A percentile compares a stretch with the other conserved stretches of the same genome.
Evolutionary conservation across 2,797 vertebrate genomes (phyloP).

Genomic region (Cryptoprocta ferox): DNA sequence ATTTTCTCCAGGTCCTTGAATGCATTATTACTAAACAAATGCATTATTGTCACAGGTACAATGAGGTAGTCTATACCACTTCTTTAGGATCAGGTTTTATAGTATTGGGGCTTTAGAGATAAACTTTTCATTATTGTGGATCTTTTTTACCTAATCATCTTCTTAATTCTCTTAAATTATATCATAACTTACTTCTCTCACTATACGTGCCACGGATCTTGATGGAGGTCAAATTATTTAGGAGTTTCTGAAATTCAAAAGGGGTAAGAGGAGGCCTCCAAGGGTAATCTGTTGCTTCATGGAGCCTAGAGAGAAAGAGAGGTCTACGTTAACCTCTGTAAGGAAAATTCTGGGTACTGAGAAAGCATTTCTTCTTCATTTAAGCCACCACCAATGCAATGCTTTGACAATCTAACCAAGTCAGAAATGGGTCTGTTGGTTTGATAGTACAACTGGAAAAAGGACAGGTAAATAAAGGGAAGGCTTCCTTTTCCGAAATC

Average conservation of each 20-base stretch:
- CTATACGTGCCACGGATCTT: constrained; percentile 98
- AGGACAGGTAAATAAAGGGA: not conserved
- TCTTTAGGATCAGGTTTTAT: not conserved
- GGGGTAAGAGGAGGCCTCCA: constrained; percentile 94
- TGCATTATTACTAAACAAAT: not conserved
- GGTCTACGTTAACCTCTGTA: not conserved
- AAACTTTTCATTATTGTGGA: not conserved
- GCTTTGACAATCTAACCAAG: not conserved
- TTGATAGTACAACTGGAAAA: not conserved
- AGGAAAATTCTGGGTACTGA: not conserved
- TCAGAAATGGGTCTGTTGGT: not conserved
- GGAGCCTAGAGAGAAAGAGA: constrained; percentile 89
- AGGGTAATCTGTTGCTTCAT: constrained; percentile 94
- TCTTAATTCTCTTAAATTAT: not conserved
- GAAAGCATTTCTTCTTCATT: not conserved
- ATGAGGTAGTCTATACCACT: not conserved
- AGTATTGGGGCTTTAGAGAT: not conserved
- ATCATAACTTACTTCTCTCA: constrained; percentile 91
- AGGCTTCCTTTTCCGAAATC: not conserved
- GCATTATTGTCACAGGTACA: not conserved
- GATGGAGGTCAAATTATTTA: constrained; percentile 95
- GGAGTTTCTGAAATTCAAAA: constrained; percentile 96
- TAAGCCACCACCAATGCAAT: not conserved
- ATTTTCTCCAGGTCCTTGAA: constrained; percentile 12
- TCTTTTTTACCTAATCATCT: not conserved